Evolutionary conservation across 2,113 vertebrate species (phyloP).

Genomic region (Gavia stellata): DNA sequence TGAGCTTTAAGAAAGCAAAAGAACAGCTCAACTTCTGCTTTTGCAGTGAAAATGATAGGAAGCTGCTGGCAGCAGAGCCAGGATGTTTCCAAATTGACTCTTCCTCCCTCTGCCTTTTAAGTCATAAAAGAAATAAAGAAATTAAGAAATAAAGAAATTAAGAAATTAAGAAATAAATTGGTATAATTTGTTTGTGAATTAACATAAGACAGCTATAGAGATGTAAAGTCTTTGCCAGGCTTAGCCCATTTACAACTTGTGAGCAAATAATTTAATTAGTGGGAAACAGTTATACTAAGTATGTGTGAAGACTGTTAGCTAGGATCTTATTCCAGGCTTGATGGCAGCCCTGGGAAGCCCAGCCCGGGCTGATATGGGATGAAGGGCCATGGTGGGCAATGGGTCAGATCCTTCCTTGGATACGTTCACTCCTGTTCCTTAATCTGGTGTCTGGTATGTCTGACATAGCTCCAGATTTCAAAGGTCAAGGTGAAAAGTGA

Average conservation of each 20-base stretch:
- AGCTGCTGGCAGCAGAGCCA: not conserved
- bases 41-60: not conserved
- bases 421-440: not conserved
- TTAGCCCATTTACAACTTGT: not conserved
- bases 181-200: not conserved
- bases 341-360: not conserved
- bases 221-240: not conserved
- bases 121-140: too few relatives aligned
- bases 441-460: not conserved
- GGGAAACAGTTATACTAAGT: not conserved
- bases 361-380: not conserved
- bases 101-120: not conserved
- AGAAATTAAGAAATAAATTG: not conserved
- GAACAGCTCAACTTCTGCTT: not conserved
- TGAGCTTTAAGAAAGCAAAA: not conserved
- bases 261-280: slow-evolving; percentile 11
- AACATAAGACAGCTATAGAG: not conserved
- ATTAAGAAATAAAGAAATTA: too few relatives aligned
- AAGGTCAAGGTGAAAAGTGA: not conserved
- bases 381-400: not conserved
- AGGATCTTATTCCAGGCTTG: not conserved
- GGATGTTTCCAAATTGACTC: not conserved
- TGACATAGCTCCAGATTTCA: not conserved
- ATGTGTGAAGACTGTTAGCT: not conserved
- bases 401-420: not conserved